Percentiles rank a stretch among this genome's conserved stretches.
phyloP scores from a whole-genome alignment of 2,113 vertebrate species.

The Melanerpes aurifrons region DNA sequence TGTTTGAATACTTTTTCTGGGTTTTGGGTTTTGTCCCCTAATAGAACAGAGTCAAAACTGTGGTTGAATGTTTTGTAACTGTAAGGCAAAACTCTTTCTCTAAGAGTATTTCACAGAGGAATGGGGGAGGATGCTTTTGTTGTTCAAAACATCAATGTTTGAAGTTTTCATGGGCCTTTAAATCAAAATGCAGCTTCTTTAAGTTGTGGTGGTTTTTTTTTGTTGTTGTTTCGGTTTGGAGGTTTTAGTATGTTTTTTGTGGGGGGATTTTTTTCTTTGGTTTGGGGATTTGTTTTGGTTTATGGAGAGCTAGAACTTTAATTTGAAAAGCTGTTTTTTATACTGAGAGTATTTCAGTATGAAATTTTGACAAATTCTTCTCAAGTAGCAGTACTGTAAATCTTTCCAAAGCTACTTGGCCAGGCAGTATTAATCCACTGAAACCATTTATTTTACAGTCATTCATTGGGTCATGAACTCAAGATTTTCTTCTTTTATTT shows the following conservation, averaged over 20 bases:
- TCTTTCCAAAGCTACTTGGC: background rate
- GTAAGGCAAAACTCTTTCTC: conserved; percentile 23
- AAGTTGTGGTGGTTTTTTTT: no score
- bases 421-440: no score
- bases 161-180: background rate
- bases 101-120: background rate
- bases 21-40: background rate
- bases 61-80: conserved; percentile 48
- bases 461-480: background rate
- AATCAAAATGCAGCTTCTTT: background rate
- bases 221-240: no score
- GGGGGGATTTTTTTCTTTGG: no score
- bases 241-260: no score
- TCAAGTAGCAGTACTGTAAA: background rate
- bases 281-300: background rate
- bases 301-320: background rate
- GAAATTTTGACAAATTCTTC: background rate
- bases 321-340: background rate
- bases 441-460: no score
- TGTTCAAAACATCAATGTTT: background rate
- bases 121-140: background rate
- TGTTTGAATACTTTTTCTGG: background rate
- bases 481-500: background rate
- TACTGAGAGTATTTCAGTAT: background rate
- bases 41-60: background rate